Evolutionary conservation across 2,797 vertebrate species (phyloP).

Genomic region (Acanthis flammea): DNA sequence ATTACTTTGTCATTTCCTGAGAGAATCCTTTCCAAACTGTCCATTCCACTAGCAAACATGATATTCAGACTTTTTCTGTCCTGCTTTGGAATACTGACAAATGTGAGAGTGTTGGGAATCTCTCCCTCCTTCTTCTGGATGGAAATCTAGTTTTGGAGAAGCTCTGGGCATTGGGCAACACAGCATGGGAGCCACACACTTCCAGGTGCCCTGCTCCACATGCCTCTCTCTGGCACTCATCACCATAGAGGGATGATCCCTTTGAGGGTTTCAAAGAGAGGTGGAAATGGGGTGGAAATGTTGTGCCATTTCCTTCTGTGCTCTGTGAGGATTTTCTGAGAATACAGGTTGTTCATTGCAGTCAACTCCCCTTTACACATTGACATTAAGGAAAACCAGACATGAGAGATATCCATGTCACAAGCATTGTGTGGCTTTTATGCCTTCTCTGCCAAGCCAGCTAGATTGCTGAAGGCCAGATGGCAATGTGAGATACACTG

Average conservation of each 20-base stretch:
- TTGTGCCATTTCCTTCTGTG: background rate
- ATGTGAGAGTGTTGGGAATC: background rate
- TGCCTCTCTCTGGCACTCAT: background rate
- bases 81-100: background rate
- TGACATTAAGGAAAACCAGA: background rate
- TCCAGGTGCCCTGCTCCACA: background rate
- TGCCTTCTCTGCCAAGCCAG: background rate
- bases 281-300: background rate
- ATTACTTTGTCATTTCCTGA: background rate
- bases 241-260: background rate
- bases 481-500: background rate
- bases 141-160: background rate
- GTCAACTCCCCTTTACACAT: background rate
- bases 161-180: background rate
- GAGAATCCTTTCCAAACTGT: background rate
- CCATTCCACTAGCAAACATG: background rate
- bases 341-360: background rate
- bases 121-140: background rate
- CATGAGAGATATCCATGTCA: background rate
- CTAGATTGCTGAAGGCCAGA: background rate
- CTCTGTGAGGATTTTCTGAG: background rate
- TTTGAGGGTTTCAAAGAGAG: background rate
- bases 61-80: background rate
- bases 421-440: background rate
- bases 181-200: rapidly evolving